A percentile compares a stretch with the other conserved stretches of the same genome.
These are phyloP conservation scores for Mus spretus DNA, from an alignment of 2,797 vertebrate species.

Conservation along the genomic window DNA sequence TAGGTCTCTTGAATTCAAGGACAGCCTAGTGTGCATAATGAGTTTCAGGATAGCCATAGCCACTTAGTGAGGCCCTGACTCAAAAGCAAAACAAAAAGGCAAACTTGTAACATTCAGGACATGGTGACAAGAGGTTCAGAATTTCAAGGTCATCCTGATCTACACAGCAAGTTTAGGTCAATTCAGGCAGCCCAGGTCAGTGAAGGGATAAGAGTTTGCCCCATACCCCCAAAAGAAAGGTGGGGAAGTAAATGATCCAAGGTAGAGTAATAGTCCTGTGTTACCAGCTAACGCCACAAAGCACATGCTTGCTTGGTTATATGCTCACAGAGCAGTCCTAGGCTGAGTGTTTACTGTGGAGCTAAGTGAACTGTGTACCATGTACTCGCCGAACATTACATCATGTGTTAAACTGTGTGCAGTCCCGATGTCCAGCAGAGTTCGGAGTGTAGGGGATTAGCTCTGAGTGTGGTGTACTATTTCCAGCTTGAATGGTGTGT, in stretches of 20 bases:
- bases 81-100: neutral
- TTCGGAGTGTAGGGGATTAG: neutral
- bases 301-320: neutral
- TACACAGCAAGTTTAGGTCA: neutral
- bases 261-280: neutral
- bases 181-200: neutral
- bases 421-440: conserved; percentile 9
- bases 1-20: neutral
- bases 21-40: neutral
- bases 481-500: neutral
- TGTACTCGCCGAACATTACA: neutral
- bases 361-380: conserved; percentile 20
- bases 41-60: neutral
- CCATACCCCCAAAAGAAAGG: too few relatives aligned
- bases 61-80: neutral
- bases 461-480: neutral
- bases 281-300: neutral
- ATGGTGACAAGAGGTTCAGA: too few relatives aligned
- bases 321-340: neutral
- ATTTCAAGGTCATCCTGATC: neutral
- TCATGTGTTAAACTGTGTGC: conserved; percentile 26
- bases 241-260: neutral
- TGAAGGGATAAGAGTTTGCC: neutral
- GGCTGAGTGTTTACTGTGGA: conserved; percentile 25
- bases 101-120: neutral